These are phyloP conservation scores for Synanthedon formicaeformis DNA, from an alignment of 2,888 invertebrate genomes.

Conservation along the genomic window DNA sequence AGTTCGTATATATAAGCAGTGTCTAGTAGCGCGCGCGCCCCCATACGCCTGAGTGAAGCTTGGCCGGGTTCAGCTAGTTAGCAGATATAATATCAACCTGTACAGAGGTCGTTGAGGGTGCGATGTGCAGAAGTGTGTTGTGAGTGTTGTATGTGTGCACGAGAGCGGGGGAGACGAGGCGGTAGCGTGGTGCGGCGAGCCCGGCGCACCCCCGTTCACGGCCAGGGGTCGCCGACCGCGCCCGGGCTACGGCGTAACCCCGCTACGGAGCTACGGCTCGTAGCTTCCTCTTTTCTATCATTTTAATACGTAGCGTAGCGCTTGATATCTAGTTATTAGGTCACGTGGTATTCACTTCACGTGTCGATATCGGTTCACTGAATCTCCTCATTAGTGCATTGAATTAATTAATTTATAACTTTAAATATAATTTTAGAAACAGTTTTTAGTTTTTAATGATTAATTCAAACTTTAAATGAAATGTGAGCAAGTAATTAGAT, in stretches of 20 bases:
- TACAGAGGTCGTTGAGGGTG: constrained; percentile 22
- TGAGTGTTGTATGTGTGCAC: constrained; percentile 3
- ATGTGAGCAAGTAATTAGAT: too few relatives aligned
- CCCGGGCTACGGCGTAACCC: constrained; percentile 62
- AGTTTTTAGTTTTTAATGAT: too few relatives aligned
- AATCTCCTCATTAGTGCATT: too few relatives aligned
- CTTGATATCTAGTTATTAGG: constrained; percentile 37
- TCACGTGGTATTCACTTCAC: constrained; percentile 17
- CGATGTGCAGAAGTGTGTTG: constrained; percentile 40
- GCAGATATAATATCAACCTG: constrained; percentile 7
- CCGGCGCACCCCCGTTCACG: constrained; percentile 64
- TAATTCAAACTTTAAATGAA: too few relatives aligned
- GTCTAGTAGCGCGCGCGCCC: too few relatives aligned
- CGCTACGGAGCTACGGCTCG: constrained; percentile 50
- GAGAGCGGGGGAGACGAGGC: constrained; percentile 8
- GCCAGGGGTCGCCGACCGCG: constrained; percentile 70
- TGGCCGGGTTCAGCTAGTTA: too few relatives aligned
- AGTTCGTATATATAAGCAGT: too few relatives aligned
- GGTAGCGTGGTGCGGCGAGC: constrained; percentile 27
- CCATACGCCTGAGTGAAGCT: too few relatives aligned
- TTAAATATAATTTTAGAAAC: too few relatives aligned
- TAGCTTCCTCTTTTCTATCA: constrained; percentile 58
- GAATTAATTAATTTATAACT: too few relatives aligned
- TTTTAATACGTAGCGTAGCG: constrained; percentile 20
- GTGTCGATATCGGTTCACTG: constrained; percentile 6